Evolutionary conservation across 2,888 invertebrate species (phyloP).

Genomic region (Luperina testacea): DNA sequence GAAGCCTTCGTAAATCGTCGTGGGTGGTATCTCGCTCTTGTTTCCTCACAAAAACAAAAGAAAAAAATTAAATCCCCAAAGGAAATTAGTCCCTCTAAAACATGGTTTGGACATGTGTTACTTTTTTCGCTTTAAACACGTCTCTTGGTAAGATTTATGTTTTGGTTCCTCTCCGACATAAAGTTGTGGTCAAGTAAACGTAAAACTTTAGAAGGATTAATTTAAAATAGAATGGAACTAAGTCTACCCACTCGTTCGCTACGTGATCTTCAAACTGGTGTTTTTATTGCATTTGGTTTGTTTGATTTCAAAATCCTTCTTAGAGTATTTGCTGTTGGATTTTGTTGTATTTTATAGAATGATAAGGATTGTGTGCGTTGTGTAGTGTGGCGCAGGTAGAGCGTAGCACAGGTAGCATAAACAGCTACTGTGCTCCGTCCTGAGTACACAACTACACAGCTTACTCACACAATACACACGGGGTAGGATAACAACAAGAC

Average conservation of each 20-base stretch:
- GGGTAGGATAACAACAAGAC: slow-evolving; percentile 70
- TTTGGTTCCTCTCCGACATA: slow-evolving; percentile 81
- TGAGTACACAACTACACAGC: slow-evolving; percentile 81
- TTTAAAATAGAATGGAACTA: slow-evolving; percentile 75
- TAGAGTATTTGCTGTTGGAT: slow-evolving; percentile 80
- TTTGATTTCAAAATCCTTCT: slow-evolving; percentile 81
- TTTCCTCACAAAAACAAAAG: slow-evolving; percentile 79
- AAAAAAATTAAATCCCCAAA: slow-evolving; percentile 83
- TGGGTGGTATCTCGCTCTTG: slow-evolving; percentile 86
- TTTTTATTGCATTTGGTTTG: slow-evolving; percentile 77
- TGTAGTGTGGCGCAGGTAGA: slow-evolving; percentile 75
- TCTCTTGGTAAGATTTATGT: slow-evolving; percentile 87
- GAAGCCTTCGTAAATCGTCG: slow-evolving; percentile 79
- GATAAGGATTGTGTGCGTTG: slow-evolving; percentile 83
- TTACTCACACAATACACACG: slow-evolving; percentile 75
- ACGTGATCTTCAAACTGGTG: slow-evolving; percentile 52
- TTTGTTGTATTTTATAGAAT: slow-evolving; percentile 83
- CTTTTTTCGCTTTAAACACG: slow-evolving; percentile 89
- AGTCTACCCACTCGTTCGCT: slow-evolving; percentile 58
- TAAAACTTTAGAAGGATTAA: slow-evolving; percentile 76
- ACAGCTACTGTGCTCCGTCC: slow-evolving; percentile 86
- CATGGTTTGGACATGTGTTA: slow-evolving; percentile 88
- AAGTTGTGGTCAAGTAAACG: slow-evolving; percentile 82
- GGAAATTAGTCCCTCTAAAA: slow-evolving; percentile 90
- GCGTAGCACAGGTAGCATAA: slow-evolving; percentile 89